phyloP scores from a whole-genome alignment of 2,888 invertebrate genomes.

The Lochmaea crataegi region DNA sequence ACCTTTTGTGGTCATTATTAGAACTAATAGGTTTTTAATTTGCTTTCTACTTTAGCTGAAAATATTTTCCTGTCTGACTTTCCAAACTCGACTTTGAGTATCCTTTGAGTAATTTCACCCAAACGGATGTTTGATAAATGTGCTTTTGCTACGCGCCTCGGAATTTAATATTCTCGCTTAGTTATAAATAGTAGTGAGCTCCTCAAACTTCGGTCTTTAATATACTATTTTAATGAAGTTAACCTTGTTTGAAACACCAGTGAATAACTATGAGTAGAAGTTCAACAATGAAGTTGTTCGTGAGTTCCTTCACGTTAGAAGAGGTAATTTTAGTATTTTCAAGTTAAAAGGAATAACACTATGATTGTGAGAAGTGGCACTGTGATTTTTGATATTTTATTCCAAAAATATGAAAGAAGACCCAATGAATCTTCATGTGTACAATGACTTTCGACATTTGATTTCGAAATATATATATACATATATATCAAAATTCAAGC shows the following conservation, averaged over 20 bases:
- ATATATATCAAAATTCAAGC: too few relatives aligned
- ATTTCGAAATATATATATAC: too few relatives aligned
- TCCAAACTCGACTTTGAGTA: not conserved
- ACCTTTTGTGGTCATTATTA: not conserved
- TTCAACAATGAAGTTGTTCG: not conserved
- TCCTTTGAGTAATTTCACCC: not conserved
- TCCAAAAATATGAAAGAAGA: too few relatives aligned
- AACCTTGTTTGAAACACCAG: not conserved
- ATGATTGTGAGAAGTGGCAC: too few relatives aligned
- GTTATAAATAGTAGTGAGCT: not conserved
- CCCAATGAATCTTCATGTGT: too few relatives aligned
- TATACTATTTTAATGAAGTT: not conserved
- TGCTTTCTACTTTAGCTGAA: not conserved
- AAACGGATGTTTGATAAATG: not conserved
- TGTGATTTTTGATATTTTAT: too few relatives aligned
- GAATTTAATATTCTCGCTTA: not conserved
- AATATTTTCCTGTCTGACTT: not conserved
- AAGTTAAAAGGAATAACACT: not conserved
- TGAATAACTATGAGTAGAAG: not conserved
- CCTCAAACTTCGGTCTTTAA: not conserved
- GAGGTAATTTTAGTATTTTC: not conserved
- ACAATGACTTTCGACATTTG: too few relatives aligned
- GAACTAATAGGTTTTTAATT: not conserved
- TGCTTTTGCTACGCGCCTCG: not conserved
- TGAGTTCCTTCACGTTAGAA: not conserved